phyloP scores from a whole-genome alignment of 37 sponge, comb jelly and placozoan genomes.

The Halichondria panicea region DNA sequence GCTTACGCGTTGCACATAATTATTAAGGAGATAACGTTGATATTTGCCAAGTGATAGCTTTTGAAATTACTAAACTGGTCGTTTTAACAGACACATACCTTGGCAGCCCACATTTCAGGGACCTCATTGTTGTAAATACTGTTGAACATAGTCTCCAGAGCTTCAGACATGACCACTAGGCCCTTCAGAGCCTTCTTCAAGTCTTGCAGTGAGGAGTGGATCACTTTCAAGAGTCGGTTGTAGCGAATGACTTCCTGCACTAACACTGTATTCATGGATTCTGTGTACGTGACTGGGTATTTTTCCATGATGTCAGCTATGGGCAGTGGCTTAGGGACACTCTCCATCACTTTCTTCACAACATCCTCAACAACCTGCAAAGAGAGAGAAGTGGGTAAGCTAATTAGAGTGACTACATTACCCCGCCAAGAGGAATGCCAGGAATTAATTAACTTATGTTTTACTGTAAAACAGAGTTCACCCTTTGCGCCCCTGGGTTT shows the following conservation, averaged over 20 bases:
- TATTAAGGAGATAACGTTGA: too few relatives aligned
- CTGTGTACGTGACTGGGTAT: constrained; percentile 96
- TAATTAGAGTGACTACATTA: background rate
- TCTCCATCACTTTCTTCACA: constrained; percentile 70
- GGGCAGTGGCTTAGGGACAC: constrained; percentile 72
- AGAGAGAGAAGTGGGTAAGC: background rate
- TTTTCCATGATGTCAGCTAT: constrained; percentile 74
- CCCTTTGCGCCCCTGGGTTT: too few relatives aligned
- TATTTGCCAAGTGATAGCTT: too few relatives aligned
- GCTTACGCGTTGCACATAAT: too few relatives aligned
- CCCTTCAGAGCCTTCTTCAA: constrained; percentile 94
- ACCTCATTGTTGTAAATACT: constrained; percentile 89
- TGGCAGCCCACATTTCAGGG: constrained; percentile 88
- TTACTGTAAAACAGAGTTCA: too few relatives aligned
- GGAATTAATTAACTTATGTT: too few relatives aligned
- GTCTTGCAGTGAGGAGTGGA: constrained; percentile 74
- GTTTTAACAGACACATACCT: constrained; percentile 45
- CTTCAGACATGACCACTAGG: constrained; percentile 91
- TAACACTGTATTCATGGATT: constrained; percentile 98
- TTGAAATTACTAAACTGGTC: too few relatives aligned
- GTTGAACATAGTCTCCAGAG: constrained; percentile 93
- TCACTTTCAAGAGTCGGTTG: constrained; percentile 78
- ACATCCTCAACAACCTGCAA: constrained; percentile 80
- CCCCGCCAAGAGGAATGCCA: too few relatives aligned
- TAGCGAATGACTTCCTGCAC: constrained; percentile 97